Percentiles rank a stretch among this genome's conserved stretches.
These are phyloP conservation scores for Ostrea edulis DNA, from an alignment of 1,140 invertebrate species.

Conservation along the genomic window DNA sequence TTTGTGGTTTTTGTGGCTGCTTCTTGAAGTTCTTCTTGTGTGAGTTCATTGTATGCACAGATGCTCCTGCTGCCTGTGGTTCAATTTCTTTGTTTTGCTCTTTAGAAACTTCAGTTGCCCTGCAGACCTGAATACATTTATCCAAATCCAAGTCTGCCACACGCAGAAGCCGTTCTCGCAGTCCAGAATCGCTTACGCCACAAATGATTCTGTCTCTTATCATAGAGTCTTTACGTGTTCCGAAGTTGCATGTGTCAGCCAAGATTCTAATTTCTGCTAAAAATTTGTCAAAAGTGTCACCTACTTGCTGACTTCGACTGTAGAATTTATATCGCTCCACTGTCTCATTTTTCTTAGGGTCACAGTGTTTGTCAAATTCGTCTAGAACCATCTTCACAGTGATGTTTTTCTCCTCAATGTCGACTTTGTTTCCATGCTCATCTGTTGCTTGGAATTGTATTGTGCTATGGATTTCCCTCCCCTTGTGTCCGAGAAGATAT, in stretches of 20 bases:
- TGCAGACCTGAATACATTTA: not conserved
- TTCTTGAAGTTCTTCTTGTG: constrained; percentile 3
- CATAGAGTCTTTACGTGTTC: constrained; percentile 10
- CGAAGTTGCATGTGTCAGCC: constrained; percentile 42
- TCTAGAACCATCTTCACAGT: constrained; percentile 11
- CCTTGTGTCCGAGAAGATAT: no score
- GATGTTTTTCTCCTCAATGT: constrained; percentile 4
- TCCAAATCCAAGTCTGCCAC: not conserved
- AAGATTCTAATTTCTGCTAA: constrained; percentile 39
- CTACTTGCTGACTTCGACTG: no score
- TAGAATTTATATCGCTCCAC: no score
- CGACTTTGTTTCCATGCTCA: not conserved
- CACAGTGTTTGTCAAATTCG: constrained; percentile 46
- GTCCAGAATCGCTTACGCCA: not conserved
- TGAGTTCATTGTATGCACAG: not conserved
- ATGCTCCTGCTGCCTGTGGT: constrained; percentile 1
- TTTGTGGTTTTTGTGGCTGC: not conserved
- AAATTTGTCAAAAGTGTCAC: not conserved
- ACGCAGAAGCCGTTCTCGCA: constrained; percentile 15
- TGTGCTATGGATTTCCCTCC: no score
- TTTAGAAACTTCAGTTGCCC: constrained; percentile 5
- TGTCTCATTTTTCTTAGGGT: constrained; percentile 48
- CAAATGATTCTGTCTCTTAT: constrained; percentile 29
- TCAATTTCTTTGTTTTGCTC: not conserved
- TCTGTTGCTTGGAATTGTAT: constrained; percentile 16